Evolutionary conservation across 1,140 invertebrate genomes (phyloP).

Genomic region (Brachionus calyciflorus): DNA sequence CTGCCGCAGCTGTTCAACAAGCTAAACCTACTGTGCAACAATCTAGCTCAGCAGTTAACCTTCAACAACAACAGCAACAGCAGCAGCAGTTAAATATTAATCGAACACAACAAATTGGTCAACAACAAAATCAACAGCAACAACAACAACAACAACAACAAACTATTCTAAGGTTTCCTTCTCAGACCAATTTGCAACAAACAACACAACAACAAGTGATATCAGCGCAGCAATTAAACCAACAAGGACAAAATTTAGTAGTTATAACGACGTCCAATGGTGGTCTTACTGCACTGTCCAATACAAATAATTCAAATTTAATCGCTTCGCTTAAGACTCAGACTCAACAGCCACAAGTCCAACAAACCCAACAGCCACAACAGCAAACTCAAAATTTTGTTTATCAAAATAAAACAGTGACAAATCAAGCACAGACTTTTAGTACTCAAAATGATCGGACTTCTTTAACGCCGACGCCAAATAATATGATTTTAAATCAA

Average conservation of each 20-base stretch:
- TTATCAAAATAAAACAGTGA: neutral
- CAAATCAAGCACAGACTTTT: neutral
- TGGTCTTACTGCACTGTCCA: neutral
- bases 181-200: neutral
- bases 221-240: slow-evolving; percentile 13
- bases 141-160: slow-evolving; percentile 3
- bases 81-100: neutral
- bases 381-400: slow-evolving; percentile 16
- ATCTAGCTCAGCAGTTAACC: neutral
- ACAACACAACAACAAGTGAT: slow-evolving; percentile 9
- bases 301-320: slow-evolving; percentile 35
- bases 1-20: neutral
- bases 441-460: neutral
- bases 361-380: neutral
- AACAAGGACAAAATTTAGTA: slow-evolving; percentile 31
- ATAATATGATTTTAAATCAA: neutral
- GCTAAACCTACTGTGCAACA: neutral
- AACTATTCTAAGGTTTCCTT: slow-evolving; percentile 1
- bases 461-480: neutral
- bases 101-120: neutral
- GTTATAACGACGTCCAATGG: slow-evolving; percentile 28
- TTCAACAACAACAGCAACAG: slow-evolving; percentile 13
- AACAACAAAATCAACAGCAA: neutral
- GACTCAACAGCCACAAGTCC: slow-evolving; percentile 1
- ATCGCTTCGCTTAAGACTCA: slow-evolving; percentile 31